phyloP scores from a whole-genome alignment of 1,140 invertebrate genomes.

The Leptinotarsa texana region DNA sequence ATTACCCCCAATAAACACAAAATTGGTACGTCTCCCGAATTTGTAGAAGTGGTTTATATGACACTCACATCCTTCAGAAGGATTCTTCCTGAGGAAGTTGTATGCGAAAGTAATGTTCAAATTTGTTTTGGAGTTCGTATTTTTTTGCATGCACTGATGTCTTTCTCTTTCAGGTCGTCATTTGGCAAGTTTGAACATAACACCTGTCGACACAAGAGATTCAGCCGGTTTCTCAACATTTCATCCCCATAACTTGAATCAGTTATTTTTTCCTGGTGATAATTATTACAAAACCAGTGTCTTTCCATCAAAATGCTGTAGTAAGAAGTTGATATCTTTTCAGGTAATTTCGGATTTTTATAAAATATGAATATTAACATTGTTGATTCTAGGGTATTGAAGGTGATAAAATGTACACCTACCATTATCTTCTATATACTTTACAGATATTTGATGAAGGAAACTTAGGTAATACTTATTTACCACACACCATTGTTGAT shows the following conservation, averaged over 20 bases:
- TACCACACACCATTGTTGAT: neutral
- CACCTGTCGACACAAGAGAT: slow-evolving; percentile 44
- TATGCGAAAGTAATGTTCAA: too few species aligned
- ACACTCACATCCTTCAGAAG: neutral
- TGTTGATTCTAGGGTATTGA: slow-evolving; percentile 43
- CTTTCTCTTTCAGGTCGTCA: slow-evolving; percentile 41
- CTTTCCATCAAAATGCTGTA: slow-evolving; percentile 49
- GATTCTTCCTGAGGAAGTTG: neutral
- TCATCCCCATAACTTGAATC: slow-evolving; percentile 47
- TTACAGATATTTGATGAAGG: slow-evolving; percentile 47
- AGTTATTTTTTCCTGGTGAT: slow-evolving; percentile 43
- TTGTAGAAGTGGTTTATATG: too few species aligned
- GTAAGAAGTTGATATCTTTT: slow-evolving; percentile 46
- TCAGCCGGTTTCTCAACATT: slow-evolving; percentile 44
- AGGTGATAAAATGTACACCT: slow-evolving; percentile 50
- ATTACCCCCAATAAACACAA: too few species aligned
- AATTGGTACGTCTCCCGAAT: too few species aligned
- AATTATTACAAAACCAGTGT: slow-evolving; percentile 43
- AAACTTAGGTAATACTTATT: slow-evolving; percentile 40
- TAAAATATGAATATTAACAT: neutral
- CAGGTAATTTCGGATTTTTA: slow-evolving; percentile 36
- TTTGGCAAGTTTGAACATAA: slow-evolving; percentile 44
- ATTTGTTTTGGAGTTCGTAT: too few species aligned
- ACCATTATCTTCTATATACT: slow-evolving; percentile 48
- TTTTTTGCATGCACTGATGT: too few species aligned